phyloP scores from a whole-genome alignment of 2,888 invertebrate species.

The Leptura quadrifasciata region DNA sequence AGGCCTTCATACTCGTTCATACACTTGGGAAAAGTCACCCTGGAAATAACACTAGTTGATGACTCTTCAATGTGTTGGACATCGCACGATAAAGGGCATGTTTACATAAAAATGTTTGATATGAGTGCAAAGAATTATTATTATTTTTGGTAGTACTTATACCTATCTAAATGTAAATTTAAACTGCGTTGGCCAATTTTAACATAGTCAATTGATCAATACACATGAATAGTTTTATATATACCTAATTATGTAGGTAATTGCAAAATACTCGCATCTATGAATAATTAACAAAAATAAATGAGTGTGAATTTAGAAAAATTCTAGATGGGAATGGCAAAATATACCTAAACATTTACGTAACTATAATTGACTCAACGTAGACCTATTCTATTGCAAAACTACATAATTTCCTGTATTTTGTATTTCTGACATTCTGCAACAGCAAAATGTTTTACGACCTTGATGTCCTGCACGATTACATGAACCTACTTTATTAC shows the following conservation, averaged over 20 bases:
- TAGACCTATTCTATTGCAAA: slow-evolving; percentile 43
- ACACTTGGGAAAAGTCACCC: neutral
- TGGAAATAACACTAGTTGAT: neutral
- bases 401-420: slow-evolving; percentile 60
- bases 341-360: slow-evolving; percentile 34
- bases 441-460: slow-evolving; percentile 56
- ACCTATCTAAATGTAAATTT: no score
- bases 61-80: neutral
- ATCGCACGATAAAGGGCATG: neutral
- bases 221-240: no score
- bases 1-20: neutral
- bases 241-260: neutral
- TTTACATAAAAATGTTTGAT: no score
- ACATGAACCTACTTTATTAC: slow-evolving; percentile 50
- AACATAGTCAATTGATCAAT: no score
- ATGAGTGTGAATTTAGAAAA: neutral
- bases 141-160: no score
- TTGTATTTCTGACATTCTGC: slow-evolving; percentile 59
- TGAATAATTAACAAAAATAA: neutral
- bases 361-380: slow-evolving; percentile 30
- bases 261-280: neutral
- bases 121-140: no score
- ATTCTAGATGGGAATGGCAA: slow-evolving; percentile 24
- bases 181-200: no score
- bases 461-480: slow-evolving; percentile 59